A percentile compares a stretch with the other conserved stretches of the same genome.
Evolutionary conservation across 2,113 vertebrate genomes (phyloP).

Genomic region (Notarius lentiginosus): DNA sequence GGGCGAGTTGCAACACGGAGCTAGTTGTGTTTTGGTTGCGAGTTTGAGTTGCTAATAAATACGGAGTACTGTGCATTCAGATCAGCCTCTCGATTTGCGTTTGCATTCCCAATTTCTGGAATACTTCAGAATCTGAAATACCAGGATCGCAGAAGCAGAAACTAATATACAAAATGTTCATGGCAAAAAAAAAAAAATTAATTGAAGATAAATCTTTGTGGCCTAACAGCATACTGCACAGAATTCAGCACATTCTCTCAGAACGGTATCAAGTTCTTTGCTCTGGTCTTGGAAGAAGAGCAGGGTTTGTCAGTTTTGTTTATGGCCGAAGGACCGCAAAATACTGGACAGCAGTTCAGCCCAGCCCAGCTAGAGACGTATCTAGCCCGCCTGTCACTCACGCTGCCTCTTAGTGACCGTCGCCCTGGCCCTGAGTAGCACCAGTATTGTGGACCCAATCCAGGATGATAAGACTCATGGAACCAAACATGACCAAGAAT

Average conservation of each 20-base stretch:
- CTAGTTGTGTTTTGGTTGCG: constrained; percentile 10
- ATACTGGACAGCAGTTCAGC: background rate
- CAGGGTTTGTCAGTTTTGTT: constrained; percentile 45
- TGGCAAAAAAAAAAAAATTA: constrained; percentile 61
- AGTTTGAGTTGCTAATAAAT: constrained; percentile 21
- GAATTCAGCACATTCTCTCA: constrained; percentile 90
- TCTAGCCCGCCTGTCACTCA: constrained; percentile 11
- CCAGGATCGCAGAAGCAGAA: constrained; percentile 73
- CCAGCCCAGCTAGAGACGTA: background rate
- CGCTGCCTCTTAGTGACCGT: constrained; percentile 62
- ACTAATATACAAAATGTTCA: constrained; percentile 71
- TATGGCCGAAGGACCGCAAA: constrained; percentile 16
- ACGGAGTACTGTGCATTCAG: constrained; percentile 18
- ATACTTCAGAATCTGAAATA: constrained; percentile 87
- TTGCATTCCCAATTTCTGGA: constrained; percentile 53
- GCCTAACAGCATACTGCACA: constrained; percentile 84
- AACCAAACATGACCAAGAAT: constrained; percentile 85
- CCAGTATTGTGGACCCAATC: constrained; percentile 81
- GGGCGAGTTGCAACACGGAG: background rate
- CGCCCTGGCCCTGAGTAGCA: constrained; percentile 45
- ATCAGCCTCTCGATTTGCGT: constrained; percentile 43
- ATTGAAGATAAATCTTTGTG: constrained; percentile 73
- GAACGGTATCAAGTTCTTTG: constrained; percentile 92
- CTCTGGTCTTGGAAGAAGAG: constrained; percentile 64
- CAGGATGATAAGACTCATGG: constrained; percentile 87